A percentile compares a stretch with the other conserved stretches of the same genome.
These are phyloP conservation scores for Latrodectus elegans DNA, from an alignment of 2,888 invertebrate species.

Conservation along the genomic window DNA sequence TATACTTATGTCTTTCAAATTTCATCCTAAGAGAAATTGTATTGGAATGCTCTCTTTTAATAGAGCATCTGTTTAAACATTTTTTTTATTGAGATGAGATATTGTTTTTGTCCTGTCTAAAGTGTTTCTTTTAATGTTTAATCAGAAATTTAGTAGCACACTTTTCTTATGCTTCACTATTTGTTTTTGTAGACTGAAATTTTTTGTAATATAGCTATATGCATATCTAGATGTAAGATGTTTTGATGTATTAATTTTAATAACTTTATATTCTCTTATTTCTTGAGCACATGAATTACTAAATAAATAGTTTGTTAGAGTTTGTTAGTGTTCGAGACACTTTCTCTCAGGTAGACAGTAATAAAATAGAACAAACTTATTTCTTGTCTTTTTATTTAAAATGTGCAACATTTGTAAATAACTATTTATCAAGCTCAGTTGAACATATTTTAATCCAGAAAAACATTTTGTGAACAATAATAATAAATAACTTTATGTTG, in stretches of 20 bases:
- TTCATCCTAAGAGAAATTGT: too few relatives aligned
- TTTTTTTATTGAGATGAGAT: too few relatives aligned
- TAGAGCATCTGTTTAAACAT: too few relatives aligned
- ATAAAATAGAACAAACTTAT: constrained; percentile 33
- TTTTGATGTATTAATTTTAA: not conserved
- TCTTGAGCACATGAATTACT: not conserved
- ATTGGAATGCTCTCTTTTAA: too few relatives aligned
- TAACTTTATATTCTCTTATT: not conserved
- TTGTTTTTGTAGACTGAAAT: not conserved
- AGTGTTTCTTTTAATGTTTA: too few relatives aligned
- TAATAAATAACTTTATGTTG: too few relatives aligned
- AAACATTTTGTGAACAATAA: too few relatives aligned
- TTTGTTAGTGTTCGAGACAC: constrained; percentile 29
- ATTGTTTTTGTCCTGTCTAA: too few relatives aligned
- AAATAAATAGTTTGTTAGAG: not conserved
- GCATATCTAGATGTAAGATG: not conserved
- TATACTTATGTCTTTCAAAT: too few relatives aligned
- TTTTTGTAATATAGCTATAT: not conserved
- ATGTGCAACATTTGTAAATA: too few relatives aligned
- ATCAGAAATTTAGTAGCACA: not conserved
- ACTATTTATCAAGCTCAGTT: too few relatives aligned
- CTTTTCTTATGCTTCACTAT: not conserved
- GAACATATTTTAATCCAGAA: too few relatives aligned
- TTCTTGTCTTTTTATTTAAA: not conserved
- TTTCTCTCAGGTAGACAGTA: constrained; percentile 41